These are phyloP conservation scores for Bombylius discolor DNA, from an alignment of 2,888 invertebrate species.

Conservation along the genomic window DNA sequence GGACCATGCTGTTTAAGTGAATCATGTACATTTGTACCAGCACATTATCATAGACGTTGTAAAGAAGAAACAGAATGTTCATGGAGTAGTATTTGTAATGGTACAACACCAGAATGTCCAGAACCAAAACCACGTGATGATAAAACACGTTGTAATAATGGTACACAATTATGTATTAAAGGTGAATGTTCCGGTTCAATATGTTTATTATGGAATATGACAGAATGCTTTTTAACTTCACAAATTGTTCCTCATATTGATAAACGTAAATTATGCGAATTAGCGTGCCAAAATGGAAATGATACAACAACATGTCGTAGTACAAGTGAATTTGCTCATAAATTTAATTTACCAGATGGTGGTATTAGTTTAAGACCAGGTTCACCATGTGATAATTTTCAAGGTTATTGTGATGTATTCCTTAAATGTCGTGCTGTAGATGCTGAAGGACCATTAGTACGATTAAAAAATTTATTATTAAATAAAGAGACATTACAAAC, in stretches of 20 bases:
- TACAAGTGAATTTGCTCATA: slow-evolving; percentile 71
- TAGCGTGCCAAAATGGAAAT: slow-evolving; percentile 87
- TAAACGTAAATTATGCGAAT: slow-evolving; percentile 80
- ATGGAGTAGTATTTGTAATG: slow-evolving; percentile 75
- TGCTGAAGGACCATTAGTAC: slow-evolving; percentile 93
- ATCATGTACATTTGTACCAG: slow-evolving; percentile 62
- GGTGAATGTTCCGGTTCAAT: slow-evolving; percentile 94
- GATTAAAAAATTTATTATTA: slow-evolving; percentile 89
- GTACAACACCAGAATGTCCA: slow-evolving; percentile 78
- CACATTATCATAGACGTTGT: slow-evolving; percentile 53
- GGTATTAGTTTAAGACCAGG: slow-evolving; percentile 86
- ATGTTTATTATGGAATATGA: slow-evolving; percentile 86
- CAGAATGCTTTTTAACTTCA: slow-evolving; percentile 88
- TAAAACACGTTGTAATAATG: slow-evolving; percentile 91
- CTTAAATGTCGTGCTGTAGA: slow-evolving; percentile 96
- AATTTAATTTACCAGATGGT: slow-evolving; percentile 58
- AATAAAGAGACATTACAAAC: slow-evolving; percentile 78
- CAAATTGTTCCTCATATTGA: slow-evolving; percentile 60
- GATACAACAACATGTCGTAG: slow-evolving; percentile 62
- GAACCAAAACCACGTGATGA: slow-evolving; percentile 65
- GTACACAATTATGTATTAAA: slow-evolving; percentile 70
- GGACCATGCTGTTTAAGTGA: slow-evolving; percentile 87
- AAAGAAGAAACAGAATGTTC: slow-evolving; percentile 83
- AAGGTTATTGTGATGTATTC: slow-evolving; percentile 99
- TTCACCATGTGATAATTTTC: slow-evolving; percentile 97